Evolutionary conservation across 2,113 vertebrate species (phyloP).

Genomic region (Pao palembangensis): DNA sequence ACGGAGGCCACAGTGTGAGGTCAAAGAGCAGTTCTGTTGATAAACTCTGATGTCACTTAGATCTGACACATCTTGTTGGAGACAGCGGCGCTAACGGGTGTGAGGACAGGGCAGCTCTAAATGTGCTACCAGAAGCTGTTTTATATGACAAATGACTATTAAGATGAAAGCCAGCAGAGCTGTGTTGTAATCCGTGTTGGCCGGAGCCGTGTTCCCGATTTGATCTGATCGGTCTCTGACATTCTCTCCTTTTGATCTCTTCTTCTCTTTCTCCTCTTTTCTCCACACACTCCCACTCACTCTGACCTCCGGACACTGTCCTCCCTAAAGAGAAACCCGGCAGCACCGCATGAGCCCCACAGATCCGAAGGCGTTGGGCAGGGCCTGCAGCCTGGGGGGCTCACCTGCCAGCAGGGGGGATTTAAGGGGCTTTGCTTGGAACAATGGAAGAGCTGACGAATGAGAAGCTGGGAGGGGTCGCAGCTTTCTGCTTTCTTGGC

Average conservation of each 20-base stretch:
- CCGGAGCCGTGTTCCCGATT: conserved; percentile 39
- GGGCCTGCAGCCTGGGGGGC: conserved; percentile 31
- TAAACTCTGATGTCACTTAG: too few relatives aligned
- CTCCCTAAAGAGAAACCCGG: conserved; percentile 18
- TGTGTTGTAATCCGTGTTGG: conserved; percentile 6
- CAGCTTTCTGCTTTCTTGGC: conserved; percentile 58
- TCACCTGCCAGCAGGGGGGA: conserved; percentile 41
- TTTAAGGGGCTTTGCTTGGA: conserved; percentile 22
- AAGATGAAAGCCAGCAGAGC: neutral
- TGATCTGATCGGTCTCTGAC: conserved; percentile 46
- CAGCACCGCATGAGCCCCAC: conserved; percentile 38
- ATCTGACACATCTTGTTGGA: too few relatives aligned
- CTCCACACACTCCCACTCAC: conserved; percentile 54
- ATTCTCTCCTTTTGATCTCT: conserved; percentile 48
- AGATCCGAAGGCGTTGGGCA: conserved; percentile 47
- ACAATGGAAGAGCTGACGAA: conserved; percentile 45
- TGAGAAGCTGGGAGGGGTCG: conserved; percentile 23
- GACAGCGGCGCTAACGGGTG: too few relatives aligned
- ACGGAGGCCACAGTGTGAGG: too few relatives aligned
- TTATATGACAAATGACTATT: too few relatives aligned
- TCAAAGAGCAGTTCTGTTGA: too few relatives aligned
- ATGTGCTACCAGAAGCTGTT: too few relatives aligned
- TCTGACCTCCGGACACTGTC: conserved; percentile 50
- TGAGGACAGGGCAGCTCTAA: too few relatives aligned
- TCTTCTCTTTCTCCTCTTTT: conserved; percentile 32